Evolutionary conservation across 2,113 vertebrate species (phyloP).

Genomic region (Nasalis larvatus): DNA sequence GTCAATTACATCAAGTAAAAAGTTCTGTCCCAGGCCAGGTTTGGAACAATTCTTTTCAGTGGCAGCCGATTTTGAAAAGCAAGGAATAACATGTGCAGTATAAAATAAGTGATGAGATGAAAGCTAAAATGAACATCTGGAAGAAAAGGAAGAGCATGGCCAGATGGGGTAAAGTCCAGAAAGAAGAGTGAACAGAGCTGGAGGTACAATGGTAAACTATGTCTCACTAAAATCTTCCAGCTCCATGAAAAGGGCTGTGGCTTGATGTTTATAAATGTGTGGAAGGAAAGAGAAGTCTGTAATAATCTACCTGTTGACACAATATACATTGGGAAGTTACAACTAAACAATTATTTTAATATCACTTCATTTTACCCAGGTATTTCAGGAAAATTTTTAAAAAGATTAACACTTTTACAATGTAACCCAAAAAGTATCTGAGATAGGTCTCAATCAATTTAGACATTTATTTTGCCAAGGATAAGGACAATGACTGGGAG

Average conservation of each 20-base stretch:
- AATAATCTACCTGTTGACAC: neutral
- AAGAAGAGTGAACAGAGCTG: neutral
- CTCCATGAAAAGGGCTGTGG: neutral
- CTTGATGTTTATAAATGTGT: neutral
- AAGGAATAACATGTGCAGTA: neutral
- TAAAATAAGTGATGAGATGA: neutral
- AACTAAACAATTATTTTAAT: constrained; percentile 18
- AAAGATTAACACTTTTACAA: neutral
- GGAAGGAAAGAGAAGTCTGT: neutral
- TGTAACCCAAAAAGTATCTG: neutral
- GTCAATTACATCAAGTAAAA: neutral
- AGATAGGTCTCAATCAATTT: too few relatives aligned
- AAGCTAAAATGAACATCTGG: neutral
- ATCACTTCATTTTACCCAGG: constrained; percentile 6
- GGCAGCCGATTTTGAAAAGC: constrained; percentile 53
- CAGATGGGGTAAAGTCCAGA: neutral
- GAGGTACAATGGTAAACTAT: neutral
- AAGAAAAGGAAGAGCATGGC: neutral
- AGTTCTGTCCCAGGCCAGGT: neutral
- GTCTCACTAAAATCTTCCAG: neutral
- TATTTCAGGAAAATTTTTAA: neutral
- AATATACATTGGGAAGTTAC: neutral
- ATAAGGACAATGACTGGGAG: too few relatives aligned
- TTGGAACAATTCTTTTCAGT: constrained; percentile 13
- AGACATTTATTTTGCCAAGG: too few relatives aligned